phyloP scores from a whole-genome alignment of 2,888 invertebrate species.

The Bembecia ichneumoniformis region DNA sequence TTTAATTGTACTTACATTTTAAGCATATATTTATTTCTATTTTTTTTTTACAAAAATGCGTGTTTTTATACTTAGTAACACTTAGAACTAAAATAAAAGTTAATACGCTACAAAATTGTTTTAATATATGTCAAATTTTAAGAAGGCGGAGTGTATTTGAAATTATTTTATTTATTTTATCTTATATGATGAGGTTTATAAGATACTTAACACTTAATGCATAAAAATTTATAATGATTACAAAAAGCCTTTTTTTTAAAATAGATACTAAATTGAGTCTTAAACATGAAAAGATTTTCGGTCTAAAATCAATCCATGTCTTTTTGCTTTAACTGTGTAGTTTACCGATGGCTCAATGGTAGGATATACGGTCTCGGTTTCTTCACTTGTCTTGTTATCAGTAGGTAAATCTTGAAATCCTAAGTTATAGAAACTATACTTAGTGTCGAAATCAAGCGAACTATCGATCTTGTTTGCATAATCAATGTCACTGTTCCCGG shows the following conservation, averaged over 20 bases:
- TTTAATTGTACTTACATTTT: no score
- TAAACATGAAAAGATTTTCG: conserved; percentile 19
- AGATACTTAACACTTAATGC: neutral
- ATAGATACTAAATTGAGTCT: neutral
- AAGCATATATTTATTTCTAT: no score
- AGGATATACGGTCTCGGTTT: conserved; percentile 11
- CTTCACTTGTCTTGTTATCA: conserved; percentile 4
- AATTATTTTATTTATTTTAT: no score
- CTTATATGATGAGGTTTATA: no score
- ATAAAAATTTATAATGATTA: neutral
- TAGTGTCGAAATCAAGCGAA: conserved; percentile 1
- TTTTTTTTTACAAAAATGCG: no score
- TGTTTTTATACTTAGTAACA: no score
- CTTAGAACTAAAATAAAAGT: no score
- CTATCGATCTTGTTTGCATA: neutral
- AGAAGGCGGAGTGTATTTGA: no score
- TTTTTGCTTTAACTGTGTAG: conserved; percentile 27
- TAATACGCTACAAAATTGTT: no score
- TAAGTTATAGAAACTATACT: conserved; percentile 24
- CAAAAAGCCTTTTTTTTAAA: neutral
- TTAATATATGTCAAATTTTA: no score
- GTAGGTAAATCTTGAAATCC: conserved; percentile 20
- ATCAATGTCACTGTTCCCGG: neutral
- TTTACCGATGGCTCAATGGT: conserved; percentile 31
- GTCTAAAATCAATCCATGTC: conserved; percentile 16